Evolutionary conservation across 2,113 vertebrate genomes (phyloP).

Genomic region (Aspidoscelis tigris): DNA sequence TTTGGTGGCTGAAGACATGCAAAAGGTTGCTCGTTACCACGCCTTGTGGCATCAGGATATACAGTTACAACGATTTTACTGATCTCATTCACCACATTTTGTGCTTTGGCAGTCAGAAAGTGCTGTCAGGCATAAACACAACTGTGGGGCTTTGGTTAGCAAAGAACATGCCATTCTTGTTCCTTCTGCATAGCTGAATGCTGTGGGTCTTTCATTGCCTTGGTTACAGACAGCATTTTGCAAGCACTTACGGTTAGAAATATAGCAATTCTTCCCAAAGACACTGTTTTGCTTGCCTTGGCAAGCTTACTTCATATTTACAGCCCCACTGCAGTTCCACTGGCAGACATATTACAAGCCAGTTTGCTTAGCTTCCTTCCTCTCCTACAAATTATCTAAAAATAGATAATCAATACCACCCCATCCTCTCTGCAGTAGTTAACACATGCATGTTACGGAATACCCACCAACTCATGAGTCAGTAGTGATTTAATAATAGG

Average conservation of each 20-base stretch:
- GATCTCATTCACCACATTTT: constrained; percentile 44
- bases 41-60: background rate
- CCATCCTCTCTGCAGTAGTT: constrained; percentile 50
- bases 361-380: constrained; percentile 70
- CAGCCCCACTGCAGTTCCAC: constrained; percentile 57
- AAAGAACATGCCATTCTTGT: constrained; percentile 66
- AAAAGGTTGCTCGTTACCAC: background rate
- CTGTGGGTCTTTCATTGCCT: constrained; percentile 70
- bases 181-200: constrained; percentile 53
- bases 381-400: constrained; percentile 69
- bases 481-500: constrained; percentile 40
- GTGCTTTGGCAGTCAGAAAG: constrained; percentile 40
- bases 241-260: constrained; percentile 72
- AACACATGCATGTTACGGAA: background rate
- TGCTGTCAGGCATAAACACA: constrained; percentile 65
- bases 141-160: constrained; percentile 48
- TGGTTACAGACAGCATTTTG: constrained; percentile 74
- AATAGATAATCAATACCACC: constrained; percentile 66
- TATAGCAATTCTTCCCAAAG: constrained; percentile 74
- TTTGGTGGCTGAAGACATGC: background rate
- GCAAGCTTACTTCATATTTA: constrained; percentile 66
- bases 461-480: background rate
- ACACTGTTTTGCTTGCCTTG: constrained; percentile 74
- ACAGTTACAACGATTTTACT: background rate
- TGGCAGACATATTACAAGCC: constrained; percentile 63